Evolutionary conservation across 2,797 vertebrate species (phyloP).

Genomic region (Sebastes itinus): DNA sequence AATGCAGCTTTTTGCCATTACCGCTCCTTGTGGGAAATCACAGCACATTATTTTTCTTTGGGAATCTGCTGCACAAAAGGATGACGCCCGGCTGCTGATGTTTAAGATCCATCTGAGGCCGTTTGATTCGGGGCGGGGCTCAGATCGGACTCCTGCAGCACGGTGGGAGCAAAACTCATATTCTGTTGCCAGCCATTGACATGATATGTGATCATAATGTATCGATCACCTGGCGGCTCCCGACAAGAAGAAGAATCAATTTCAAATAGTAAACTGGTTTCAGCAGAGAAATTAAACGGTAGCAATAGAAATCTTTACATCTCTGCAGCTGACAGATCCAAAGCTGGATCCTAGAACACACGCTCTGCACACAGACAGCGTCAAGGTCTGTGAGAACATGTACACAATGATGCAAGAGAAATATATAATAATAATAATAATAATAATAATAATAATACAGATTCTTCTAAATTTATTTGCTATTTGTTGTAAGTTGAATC

Average conservation of each 20-base stretch:
- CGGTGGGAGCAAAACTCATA: not conserved
- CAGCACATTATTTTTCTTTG: conserved; percentile 64
- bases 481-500: not conserved
- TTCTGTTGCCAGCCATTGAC: not conserved
- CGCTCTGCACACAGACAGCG: not conserved
- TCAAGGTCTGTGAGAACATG: not conserved
- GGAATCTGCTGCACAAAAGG: conserved; percentile 32
- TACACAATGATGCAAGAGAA: not conserved
- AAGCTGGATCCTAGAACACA: not conserved
- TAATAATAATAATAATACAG: not conserved
- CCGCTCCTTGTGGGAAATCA: conserved; percentile 77
- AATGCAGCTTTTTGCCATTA: conserved; percentile 76
- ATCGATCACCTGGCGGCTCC: conserved; percentile 19
- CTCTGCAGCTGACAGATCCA: not conserved
- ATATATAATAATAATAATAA: not conserved
- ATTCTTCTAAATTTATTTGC: not conserved
- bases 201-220: conserved; percentile 21
- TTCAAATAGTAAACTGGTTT: not conserved
- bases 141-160: not conserved
- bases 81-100: conserved; percentile 27
- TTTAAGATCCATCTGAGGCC: conserved; percentile 28
- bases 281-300: conserved; percentile 13
- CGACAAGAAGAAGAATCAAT: conserved; percentile 6
- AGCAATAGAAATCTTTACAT: not conserved
- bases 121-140: conserved; percentile 4